These are phyloP conservation scores for Drosophila mulleri DNA, from an alignment of 2,888 invertebrate genomes.

Conservation along the genomic window DNA sequence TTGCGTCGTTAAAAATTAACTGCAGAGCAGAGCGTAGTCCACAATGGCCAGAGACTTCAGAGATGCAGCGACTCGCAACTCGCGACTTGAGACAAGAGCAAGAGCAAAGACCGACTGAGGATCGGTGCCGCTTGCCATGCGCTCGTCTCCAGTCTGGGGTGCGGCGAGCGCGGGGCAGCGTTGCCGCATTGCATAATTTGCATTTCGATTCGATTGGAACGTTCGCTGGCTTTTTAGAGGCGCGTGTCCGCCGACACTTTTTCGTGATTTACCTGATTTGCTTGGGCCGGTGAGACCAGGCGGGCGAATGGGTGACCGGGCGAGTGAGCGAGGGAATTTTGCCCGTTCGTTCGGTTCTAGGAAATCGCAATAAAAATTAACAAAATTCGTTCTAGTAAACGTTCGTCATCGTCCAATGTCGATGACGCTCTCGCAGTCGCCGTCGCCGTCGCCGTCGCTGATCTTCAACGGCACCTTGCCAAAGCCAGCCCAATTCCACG, in stretches of 20 bases:
- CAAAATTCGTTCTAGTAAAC: conserved; percentile 79
- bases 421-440: conserved; percentile 38
- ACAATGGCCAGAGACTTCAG: conserved; percentile 1
- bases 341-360: conserved; percentile 66
- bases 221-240: conserved; percentile 73
- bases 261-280: conserved; percentile 80
- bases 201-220: conserved; percentile 84
- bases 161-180: conserved; percentile 30
- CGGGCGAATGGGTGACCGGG: background rate
- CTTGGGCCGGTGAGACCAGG: conserved; percentile 34
- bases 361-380: conserved; percentile 81
- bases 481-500: conserved; percentile 63
- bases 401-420: conserved; percentile 61
- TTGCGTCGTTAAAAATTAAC: conserved; percentile 77
- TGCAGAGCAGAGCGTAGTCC: conserved; percentile 44
- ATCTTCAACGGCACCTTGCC: conserved; percentile 56
- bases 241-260: conserved; percentile 84
- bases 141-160: background rate
- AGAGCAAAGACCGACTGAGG: conserved; percentile 18
- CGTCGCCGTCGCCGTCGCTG: conserved; percentile 12
- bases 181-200: conserved; percentile 81
- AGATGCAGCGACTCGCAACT: background rate
- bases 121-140: conserved; percentile 24
- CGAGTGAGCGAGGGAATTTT: conserved; percentile 10
- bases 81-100: conserved; percentile 4